A percentile compares a stretch with the other conserved stretches of the same genome.
These are phyloP conservation scores for Phylloscopus collybita DNA, from an alignment of 2,797 vertebrate species.

Conservation along the genomic window DNA sequence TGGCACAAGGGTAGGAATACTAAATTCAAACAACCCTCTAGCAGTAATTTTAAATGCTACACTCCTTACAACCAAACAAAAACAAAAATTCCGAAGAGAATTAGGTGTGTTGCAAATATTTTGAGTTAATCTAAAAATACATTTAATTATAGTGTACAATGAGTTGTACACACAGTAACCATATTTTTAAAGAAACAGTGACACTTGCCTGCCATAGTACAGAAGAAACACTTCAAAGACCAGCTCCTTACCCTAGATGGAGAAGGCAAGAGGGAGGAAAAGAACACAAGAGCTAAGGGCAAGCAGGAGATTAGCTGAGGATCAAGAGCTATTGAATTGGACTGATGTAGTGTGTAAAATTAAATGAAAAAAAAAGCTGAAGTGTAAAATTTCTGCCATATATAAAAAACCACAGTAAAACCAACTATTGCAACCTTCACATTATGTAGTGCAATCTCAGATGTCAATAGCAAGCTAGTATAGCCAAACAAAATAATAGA, in stretches of 20 bases:
- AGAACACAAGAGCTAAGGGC: neutral
- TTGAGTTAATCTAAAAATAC: neutral
- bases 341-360: neutral
- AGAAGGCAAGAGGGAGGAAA: neutral
- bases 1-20: neutral
- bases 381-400: neutral
- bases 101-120: neutral
- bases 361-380: neutral
- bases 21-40: neutral
- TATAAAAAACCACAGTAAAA: neutral
- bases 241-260: neutral
- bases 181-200: neutral
- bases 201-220: neutral
- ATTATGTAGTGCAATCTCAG: conserved; percentile 40
- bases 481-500: neutral
- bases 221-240: neutral
- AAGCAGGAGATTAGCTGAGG: neutral
- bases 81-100: neutral
- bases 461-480: neutral
- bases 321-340: neutral
- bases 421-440: conserved; percentile 25
- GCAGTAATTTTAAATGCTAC: neutral
- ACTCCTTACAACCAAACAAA: neutral
- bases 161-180: neutral
- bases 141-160: neutral